These are phyloP conservation scores for Hemibagrus wyckioides DNA, from an alignment of 2,113 vertebrate genomes.

Conservation along the genomic window DNA sequence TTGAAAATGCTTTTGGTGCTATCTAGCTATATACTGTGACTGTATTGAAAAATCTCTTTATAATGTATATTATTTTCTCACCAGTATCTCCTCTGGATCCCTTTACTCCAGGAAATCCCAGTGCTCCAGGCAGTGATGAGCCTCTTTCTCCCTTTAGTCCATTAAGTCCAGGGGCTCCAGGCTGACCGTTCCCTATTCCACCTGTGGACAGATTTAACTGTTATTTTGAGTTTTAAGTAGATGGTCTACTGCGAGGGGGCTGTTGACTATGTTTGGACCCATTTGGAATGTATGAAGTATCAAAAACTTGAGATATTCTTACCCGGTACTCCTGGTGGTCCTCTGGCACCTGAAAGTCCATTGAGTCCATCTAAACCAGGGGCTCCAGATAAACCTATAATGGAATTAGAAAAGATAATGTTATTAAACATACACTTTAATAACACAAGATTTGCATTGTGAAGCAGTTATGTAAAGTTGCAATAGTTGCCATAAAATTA, in stretches of 20 bases:
- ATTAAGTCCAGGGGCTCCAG: slow-evolving; percentile 77
- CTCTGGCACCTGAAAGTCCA: slow-evolving; percentile 88
- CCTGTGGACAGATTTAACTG: slow-evolving; percentile 57
- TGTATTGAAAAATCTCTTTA: neutral
- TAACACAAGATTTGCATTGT: neutral
- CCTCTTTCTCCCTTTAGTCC: slow-evolving; percentile 88
- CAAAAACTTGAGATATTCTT: slow-evolving; percentile 41
- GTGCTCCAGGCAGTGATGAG: slow-evolving; percentile 70
- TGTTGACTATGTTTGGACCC: neutral
- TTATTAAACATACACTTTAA: neutral
- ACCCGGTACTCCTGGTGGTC: slow-evolving; percentile 86
- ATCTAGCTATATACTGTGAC: no score
- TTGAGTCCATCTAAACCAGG: slow-evolving; percentile 89
- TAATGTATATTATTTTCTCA: slow-evolving; percentile 59
- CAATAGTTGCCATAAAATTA: neutral
- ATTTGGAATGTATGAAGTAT: neutral
- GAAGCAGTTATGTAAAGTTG: neutral
- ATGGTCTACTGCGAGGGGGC: neutral
- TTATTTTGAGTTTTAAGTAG: neutral
- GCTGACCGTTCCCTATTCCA: slow-evolving; percentile 67
- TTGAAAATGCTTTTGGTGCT: neutral
- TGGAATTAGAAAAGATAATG: neutral
- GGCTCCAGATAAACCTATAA: slow-evolving; percentile 80
- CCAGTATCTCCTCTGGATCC: slow-evolving; percentile 81
- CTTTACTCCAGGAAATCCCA: slow-evolving; percentile 79